Conservation (phyloP, 2,113 vertebrate species). For the Thunnus thynnus region DNA sequence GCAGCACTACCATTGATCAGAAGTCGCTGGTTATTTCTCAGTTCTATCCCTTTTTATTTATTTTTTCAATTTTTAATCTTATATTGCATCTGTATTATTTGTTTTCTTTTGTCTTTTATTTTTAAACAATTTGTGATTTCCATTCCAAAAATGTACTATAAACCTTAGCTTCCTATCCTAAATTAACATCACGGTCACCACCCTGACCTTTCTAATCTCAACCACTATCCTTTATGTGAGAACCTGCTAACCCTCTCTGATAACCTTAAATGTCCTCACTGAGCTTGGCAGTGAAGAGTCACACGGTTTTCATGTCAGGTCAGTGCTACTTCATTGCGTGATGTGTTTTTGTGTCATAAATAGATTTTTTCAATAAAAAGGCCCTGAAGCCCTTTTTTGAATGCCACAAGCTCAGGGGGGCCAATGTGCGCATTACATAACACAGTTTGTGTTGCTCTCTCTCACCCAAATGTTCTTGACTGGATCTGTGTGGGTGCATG, state of each 20-base stretch:
- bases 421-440: slow-evolving; percentile 31
- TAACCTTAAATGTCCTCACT: slow-evolving; percentile 11
- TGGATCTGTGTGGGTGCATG: slow-evolving; percentile 7
- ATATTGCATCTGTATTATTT: no score
- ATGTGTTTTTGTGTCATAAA: slow-evolving; percentile 13
- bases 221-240: not conserved
- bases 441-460: slow-evolving; percentile 11
- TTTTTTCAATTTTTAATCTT: no score
- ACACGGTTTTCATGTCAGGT: not conserved
- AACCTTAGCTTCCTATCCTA: no score
- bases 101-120: no score
- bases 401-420: slow-evolving; percentile 3
- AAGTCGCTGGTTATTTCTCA: no score
- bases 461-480: not conserved
- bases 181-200: no score
- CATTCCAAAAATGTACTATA: no score
- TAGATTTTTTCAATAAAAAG: slow-evolving; percentile 15
- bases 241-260: not conserved
- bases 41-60: no score
- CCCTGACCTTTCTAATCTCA: not conserved
- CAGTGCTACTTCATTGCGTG: not conserved
- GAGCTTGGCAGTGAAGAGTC: not conserved
- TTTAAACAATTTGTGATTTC: no score
- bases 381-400: no score
- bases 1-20: no score